Conservation (phyloP, 2,888 invertebrate species). For the Cerceris rybyensis region DNA sequence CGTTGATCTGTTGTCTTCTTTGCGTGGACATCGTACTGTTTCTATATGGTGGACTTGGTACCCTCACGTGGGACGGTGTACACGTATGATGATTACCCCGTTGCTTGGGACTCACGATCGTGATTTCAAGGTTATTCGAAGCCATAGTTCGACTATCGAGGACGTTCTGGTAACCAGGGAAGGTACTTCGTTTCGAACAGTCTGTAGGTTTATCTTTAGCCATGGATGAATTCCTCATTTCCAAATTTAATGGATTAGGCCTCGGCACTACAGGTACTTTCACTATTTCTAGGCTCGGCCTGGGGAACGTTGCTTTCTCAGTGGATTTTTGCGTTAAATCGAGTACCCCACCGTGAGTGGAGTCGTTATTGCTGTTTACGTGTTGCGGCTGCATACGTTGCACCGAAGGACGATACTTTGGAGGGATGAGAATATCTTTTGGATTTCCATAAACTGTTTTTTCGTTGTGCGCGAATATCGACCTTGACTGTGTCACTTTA, state of each 20-base stretch:
- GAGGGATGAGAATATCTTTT: constrained; percentile 86
- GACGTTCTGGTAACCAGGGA: constrained; percentile 73
- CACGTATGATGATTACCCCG: constrained; percentile 47
- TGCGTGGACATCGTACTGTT: constrained; percentile 44
- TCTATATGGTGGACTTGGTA: constrained; percentile 63
- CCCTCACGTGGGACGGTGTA: constrained; percentile 48
- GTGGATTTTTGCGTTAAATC: constrained; percentile 86
- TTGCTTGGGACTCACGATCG: constrained; percentile 84
- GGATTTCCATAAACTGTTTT: constrained; percentile 89
- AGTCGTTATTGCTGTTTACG: constrained; percentile 68
- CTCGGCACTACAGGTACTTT: constrained; percentile 83
- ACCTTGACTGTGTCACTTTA: constrained; percentile 86
- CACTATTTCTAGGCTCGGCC: constrained; percentile 84
- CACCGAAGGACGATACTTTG: constrained; percentile 79
- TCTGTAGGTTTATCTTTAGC: constrained; percentile 64
- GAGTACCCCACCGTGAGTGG: constrained; percentile 83
- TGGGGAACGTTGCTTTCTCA: constrained; percentile 75
- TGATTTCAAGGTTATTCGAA: constrained; percentile 87
- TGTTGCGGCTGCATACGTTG: constrained; percentile 49
- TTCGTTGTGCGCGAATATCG: constrained; percentile 86
- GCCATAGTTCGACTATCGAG: constrained; percentile 83
- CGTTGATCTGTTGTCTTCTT: constrained; percentile 82
- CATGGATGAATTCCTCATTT: constrained; percentile 79
- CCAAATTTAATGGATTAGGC: constrained; percentile 82
- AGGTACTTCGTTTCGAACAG: constrained; percentile 65